A percentile compares a stretch with the other conserved stretches of the same genome.
Evolutionary conservation across 64 coral and sea anemone genomes (phyloP).

Genomic region (Actinia tenebrosa): DNA sequence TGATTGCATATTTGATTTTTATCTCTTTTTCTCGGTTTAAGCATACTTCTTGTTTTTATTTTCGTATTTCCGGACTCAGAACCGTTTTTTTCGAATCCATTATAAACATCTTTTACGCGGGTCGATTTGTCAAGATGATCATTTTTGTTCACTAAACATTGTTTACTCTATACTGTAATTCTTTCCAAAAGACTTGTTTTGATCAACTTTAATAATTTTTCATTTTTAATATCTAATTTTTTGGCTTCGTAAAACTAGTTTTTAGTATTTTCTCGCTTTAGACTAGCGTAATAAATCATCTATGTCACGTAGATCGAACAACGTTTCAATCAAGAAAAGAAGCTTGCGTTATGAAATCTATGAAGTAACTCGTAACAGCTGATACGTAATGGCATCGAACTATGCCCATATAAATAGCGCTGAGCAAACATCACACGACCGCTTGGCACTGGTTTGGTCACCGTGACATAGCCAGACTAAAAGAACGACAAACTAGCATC

Average conservation of each 20-base stretch:
- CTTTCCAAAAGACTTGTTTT: background rate
- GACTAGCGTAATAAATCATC: background rate
- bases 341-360: background rate
- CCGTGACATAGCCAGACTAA: background rate
- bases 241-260: background rate
- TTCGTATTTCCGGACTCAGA: background rate
- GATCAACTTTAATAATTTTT: background rate
- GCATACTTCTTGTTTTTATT: background rate
- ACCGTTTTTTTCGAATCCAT: background rate
- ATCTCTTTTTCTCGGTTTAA: background rate
- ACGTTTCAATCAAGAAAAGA: background rate
- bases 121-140: background rate
- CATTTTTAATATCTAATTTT: background rate
- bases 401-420: constrained; percentile 12
- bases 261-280: background rate
- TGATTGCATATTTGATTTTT: background rate
- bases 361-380: background rate
- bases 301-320: background rate
- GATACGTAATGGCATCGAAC: constrained; percentile 2
- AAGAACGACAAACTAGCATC: background rate
- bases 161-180: background rate
- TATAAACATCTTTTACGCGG: no score
- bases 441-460: constrained; percentile 14
- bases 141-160: background rate
- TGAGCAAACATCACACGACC: constrained; percentile 8